Evolutionary conservation across 2,797 vertebrate genomes (phyloP).

Genomic region (Xiphophorus birchmanni): DNA sequence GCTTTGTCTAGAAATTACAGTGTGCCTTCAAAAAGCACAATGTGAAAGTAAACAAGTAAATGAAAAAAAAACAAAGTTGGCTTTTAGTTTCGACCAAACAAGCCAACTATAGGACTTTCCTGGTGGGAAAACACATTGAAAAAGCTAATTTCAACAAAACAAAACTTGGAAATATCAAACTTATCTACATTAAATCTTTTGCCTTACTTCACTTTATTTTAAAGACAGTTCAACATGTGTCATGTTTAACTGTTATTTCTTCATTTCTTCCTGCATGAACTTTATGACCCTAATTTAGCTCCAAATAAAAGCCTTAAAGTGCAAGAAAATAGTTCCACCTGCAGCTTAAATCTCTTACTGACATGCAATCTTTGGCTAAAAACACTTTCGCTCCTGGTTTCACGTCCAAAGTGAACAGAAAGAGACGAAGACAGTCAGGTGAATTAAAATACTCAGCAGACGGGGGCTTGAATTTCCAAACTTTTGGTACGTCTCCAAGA

Average conservation of each 20-base stretch:
- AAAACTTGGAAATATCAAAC: background rate
- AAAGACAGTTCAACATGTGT: background rate
- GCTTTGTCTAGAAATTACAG: too few relatives aligned
- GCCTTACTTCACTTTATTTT: background rate
- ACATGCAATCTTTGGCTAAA: background rate
- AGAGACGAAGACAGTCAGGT: conserved; percentile 13
- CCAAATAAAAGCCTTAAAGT: background rate
- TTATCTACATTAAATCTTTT: background rate
- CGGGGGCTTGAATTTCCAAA: conserved; percentile 6
- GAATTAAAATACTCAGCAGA: conserved; percentile 3
- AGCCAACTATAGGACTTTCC: too few relatives aligned
- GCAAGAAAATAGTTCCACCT: conserved; percentile 10
- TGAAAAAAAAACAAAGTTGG: too few relatives aligned
- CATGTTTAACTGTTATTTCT: background rate
- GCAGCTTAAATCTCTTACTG: conserved; percentile 16
- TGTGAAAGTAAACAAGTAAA: too few relatives aligned
- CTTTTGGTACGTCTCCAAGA: conserved; percentile 32
- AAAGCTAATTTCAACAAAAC: too few relatives aligned
- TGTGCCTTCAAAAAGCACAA: too few relatives aligned
- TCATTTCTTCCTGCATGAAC: conserved; percentile 1
- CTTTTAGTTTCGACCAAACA: too few relatives aligned
- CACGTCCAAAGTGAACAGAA: background rate
- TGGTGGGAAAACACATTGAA: too few relatives aligned
- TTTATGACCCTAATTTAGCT: background rate
- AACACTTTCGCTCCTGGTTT: background rate